Percentiles rank a stretch among this genome's conserved stretches.
Conservation (phyloP, 2,888 invertebrate species). For the Nomada goodeniana region DNA sequence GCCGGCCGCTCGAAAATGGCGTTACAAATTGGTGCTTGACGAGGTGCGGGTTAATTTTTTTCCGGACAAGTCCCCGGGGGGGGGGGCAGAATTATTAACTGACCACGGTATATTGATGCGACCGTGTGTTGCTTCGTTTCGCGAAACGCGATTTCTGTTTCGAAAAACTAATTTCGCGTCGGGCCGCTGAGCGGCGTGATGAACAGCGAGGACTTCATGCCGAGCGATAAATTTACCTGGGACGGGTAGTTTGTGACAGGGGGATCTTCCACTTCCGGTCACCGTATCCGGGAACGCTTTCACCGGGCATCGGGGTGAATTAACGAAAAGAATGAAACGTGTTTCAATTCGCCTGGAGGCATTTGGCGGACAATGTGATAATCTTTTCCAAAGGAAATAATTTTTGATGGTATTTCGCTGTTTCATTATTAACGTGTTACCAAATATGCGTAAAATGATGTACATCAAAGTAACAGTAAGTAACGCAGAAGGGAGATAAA, state of each 20-base stretch:
- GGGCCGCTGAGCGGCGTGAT: constrained; percentile 29
- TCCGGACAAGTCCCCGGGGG: neutral
- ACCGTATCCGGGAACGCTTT: constrained; percentile 1
- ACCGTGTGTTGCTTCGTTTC: constrained; percentile 29
- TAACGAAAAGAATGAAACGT: neutral
- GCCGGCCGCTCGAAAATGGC: neutral
- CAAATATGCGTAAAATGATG: too few relatives aligned
- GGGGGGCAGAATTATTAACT: constrained; percentile 47
- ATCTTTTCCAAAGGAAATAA: too few relatives aligned
- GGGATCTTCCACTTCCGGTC: constrained; percentile 32
- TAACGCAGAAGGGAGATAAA: too few relatives aligned
- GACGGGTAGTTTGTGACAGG: constrained; percentile 15
- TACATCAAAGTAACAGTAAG: too few relatives aligned
- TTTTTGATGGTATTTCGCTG: too few relatives aligned
- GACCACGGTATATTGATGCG: constrained; percentile 45
- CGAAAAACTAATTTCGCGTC: constrained; percentile 48
- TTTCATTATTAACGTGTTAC: too few relatives aligned
- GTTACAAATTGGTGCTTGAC: neutral
- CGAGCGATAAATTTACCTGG: constrained; percentile 28
- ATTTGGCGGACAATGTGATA: too few relatives aligned
- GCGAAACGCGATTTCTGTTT: constrained; percentile 38
- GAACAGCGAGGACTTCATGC: constrained; percentile 51
- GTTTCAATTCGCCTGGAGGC: neutral
- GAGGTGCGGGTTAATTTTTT: constrained; percentile 1
- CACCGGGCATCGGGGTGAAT: neutral